These are phyloP conservation scores for Drosophila infuscata DNA, from an alignment of 2,888 invertebrate genomes.

Conservation along the genomic window DNA sequence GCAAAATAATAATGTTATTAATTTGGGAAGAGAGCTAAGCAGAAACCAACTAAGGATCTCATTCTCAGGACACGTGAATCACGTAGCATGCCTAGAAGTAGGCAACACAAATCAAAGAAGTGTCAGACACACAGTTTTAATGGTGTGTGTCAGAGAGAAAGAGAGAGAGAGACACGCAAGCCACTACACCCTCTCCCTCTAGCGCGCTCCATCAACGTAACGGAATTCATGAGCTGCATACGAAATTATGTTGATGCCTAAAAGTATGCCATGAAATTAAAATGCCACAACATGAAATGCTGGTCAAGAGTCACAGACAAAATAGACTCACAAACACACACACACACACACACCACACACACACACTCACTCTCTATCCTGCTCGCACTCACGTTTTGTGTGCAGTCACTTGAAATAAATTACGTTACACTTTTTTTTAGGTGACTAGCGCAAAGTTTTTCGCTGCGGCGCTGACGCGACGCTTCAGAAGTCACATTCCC, in stretches of 20 bases:
- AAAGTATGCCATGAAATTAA: constrained; percentile 78
- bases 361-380: not conserved
- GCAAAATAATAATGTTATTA: constrained; percentile 12
- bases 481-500: constrained; percentile 41
- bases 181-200: not conserved
- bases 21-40: constrained; percentile 14
- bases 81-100: constrained; percentile 55
- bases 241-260: constrained; percentile 71
- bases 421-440: constrained; percentile 50
- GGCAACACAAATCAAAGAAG: constrained; percentile 70
- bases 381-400: constrained; percentile 16
- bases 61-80: constrained; percentile 23
- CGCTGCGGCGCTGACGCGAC: constrained; percentile 25
- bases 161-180: not conserved
- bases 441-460: constrained; percentile 56
- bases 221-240: constrained; percentile 67
- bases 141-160: constrained; percentile 2
- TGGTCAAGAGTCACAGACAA: constrained; percentile 72
- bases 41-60: not conserved
- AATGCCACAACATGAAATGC: constrained; percentile 78
- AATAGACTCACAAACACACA: constrained; percentile 7
- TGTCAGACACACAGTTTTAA: constrained; percentile 50
- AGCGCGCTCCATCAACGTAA: constrained; percentile 30
- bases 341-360: constrained; percentile 15
- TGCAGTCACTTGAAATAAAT: constrained; percentile 71